Percentiles rank a stretch among this genome's conserved stretches.
phyloP scores from a whole-genome alignment of 2,888 invertebrate genomes.

The Leptopilina drosophilae region DNA sequence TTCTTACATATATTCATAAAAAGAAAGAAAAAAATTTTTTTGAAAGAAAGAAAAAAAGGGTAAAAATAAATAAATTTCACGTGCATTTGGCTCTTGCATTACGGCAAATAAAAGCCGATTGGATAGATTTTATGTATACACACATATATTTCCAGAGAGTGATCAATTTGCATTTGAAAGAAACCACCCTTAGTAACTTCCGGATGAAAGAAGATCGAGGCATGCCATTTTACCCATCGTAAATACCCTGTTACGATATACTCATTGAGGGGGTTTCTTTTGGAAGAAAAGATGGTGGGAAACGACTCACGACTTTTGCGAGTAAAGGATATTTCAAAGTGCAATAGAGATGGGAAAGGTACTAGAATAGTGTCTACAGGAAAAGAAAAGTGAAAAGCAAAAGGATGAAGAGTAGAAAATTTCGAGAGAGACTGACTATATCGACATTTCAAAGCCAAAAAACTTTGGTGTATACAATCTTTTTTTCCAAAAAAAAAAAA shows the following conservation, averaged over 20 bases:
- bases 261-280: neutral
- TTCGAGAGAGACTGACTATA: neutral
- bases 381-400: neutral
- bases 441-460: slow-evolving; percentile 29
- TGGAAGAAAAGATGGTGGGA: slow-evolving; percentile 4
- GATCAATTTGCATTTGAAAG: slow-evolving; percentile 74
- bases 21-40: too few relatives aligned
- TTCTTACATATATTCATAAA: neutral
- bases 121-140: too few relatives aligned
- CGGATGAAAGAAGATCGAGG: slow-evolving; percentile 59
- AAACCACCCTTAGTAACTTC: slow-evolving; percentile 51
- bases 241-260: slow-evolving; percentile 67
- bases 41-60: neutral
- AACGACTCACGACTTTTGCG: neutral
- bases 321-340: neutral
- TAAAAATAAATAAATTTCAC: neutral
- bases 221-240: slow-evolving; percentile 66
- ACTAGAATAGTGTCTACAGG: neutral
- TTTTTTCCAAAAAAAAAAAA: neutral
- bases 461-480: slow-evolving; percentile 27
- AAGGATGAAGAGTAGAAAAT: slow-evolving; percentile 16
- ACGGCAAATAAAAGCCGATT: slow-evolving; percentile 26
- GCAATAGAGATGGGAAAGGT: neutral
- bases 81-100: neutral
- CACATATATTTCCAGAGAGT: slow-evolving; percentile 6